Evolutionary conservation across 1,140 invertebrate species (phyloP).

Genomic region (Anastrepha obliqua): DNA sequence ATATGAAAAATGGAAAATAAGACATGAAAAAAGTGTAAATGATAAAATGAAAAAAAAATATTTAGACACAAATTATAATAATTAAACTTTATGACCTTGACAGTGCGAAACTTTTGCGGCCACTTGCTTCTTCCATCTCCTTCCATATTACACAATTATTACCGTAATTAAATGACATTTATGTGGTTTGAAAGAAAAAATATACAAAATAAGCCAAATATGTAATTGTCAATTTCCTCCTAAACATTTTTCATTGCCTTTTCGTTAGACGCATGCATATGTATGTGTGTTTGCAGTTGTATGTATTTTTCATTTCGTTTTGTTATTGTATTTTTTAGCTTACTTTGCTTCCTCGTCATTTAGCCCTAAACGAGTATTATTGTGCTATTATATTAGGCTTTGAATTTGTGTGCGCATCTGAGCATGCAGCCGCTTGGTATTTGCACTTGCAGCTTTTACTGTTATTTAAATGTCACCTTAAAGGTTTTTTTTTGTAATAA

Average conservation of each 20-base stretch:
- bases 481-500: no score
- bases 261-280: neutral
- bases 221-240: constrained; percentile 40
- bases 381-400: neutral
- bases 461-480: neutral
- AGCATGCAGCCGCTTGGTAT: neutral
- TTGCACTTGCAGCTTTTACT: constrained; percentile 9
- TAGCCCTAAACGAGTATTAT: neutral
- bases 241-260: neutral
- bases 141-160: constrained; percentile 70
- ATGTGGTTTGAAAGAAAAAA: neutral
- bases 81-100: constrained; percentile 68
- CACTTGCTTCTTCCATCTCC: constrained; percentile 53
- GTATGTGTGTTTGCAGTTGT: neutral
- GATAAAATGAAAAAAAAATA: no score
- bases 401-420: neutral
- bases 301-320: neutral
- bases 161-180: constrained; percentile 72
- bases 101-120: constrained; percentile 66
- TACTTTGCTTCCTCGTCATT: neutral
- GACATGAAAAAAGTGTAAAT: no score
- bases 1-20: no score
- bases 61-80: constrained; percentile 56
- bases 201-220: neutral
- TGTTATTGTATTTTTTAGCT: neutral